Base-by-base conservation (phyloP, 2,888 invertebrate genomes). In the Ophioninae sp. region DNA sequence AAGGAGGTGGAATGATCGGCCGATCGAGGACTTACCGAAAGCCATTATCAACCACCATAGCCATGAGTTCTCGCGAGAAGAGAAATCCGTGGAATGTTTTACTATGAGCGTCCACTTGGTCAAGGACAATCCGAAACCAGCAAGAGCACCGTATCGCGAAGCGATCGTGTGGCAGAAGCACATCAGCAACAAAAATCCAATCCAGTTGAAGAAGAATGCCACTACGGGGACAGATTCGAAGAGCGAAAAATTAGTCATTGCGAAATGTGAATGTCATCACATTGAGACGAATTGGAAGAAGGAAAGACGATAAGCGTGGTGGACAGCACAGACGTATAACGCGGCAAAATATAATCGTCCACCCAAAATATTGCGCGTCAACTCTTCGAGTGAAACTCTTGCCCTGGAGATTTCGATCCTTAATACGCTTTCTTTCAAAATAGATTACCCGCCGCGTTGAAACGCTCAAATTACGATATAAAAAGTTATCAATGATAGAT, bases 21-120 rank as follows among this genome's bases (percentile, higher is more conserved):
- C 3, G 23, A 17, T 20, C 41, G 51, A 69, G n/a, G 56, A 63
- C 17, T 61, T 91, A 96, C 97, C 97, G 91, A 98, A 97, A 63
- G 97, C 97, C 96, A 97, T 97, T 87, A 97, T 97, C 63, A 97
- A 94, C 97, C 97, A 97, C 97, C 97, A 97, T 41, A 98, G 94
- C 97, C 97, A 98, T 74, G 96, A 96, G 93, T 97, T 97, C 93
- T 97, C 97, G 90, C 96, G 96, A 10, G 96, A 96, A 79, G 97
- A 97, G 87, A 97, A 94, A 91, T 97, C 97, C 74, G 97, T 97
- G 88, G 97, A 97, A 91, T 97, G 97, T 92, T 98, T 98, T 13
- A 98, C 98, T 90, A 98, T 98, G 88, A 98, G 95, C 51, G 98
- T 98, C 98, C 98, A 98, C 93, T 98, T 98, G 86, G 98, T 97